phyloP scores from a whole-genome alignment of 2,113 vertebrate genomes.

The Silurus glanis region DNA sequence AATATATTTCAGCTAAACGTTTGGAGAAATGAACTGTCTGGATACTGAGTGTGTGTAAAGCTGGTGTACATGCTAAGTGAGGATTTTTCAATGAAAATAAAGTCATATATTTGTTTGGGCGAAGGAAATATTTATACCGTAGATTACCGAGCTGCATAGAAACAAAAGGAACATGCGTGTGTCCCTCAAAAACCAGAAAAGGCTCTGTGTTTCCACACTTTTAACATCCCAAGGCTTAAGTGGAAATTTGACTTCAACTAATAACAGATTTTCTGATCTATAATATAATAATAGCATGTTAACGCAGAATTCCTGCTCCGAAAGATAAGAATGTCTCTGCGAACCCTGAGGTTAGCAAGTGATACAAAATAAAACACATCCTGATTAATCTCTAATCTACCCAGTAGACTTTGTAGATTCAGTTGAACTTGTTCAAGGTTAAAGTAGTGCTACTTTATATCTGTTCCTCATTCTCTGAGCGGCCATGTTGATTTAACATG shows the following conservation, averaged over 20 bases:
- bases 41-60: no score
- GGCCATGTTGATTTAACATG: neutral
- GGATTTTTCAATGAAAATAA: no score
- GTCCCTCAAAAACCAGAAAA: no score
- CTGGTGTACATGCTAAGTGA: no score
- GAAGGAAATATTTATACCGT: no score
- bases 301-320: neutral
- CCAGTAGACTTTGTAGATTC: neutral
- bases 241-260: neutral
- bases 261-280: neutral
- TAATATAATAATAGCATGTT: neutral
- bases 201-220: neutral
- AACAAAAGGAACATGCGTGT: no score
- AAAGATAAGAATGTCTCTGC: neutral
- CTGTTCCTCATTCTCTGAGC: neutral
- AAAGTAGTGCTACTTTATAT: neutral
- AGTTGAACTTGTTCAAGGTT: neutral
- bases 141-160: no score
- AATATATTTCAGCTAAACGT: no score
- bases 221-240: neutral
- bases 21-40: no score
- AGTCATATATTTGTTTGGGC: no score
- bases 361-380: neutral
- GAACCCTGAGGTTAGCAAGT: neutral
- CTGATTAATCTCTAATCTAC: neutral